Conservation (phyloP, 2,888 invertebrate genomes). For the Corythucha ciliata region DNA sequence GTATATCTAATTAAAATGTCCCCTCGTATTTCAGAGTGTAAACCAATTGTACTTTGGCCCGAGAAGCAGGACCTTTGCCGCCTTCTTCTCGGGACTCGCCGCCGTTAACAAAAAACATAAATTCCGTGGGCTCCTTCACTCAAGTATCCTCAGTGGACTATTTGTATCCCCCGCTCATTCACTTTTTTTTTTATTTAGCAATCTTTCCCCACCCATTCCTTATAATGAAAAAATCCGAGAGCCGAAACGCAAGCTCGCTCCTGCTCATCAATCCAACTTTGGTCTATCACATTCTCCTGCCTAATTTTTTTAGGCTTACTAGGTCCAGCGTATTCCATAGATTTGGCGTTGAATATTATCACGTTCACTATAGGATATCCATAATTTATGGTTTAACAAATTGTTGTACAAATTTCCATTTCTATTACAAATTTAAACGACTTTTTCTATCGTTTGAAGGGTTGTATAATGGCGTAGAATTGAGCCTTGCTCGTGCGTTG, state of each 20-base stretch:
- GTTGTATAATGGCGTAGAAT: too few species aligned
- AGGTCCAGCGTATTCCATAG: conserved; percentile 31
- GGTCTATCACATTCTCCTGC: not conserved
- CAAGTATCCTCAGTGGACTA: too few species aligned
- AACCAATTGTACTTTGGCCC: conserved; percentile 1
- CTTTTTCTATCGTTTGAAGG: too few species aligned
- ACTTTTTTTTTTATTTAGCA: not conserved
- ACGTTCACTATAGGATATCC: conserved; percentile 43
- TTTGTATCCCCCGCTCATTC: too few species aligned
- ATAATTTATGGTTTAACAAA: not conserved
- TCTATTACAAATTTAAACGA: too few species aligned
- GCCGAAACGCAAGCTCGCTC: not conserved
- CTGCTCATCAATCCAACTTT: not conserved
- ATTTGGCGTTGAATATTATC: conserved; percentile 41
- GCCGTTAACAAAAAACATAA: too few species aligned
- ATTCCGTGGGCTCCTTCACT: too few species aligned
- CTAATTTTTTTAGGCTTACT: not conserved
- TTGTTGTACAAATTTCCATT: too few species aligned
- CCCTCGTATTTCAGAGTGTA: not conserved
- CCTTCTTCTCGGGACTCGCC: too few species aligned
- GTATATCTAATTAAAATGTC: conserved; percentile 13
- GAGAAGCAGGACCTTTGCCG: conserved; percentile 2
- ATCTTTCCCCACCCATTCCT: not conserved
- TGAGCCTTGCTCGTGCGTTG: too few species aligned
- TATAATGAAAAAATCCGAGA: not conserved